Base-by-base conservation (phyloP, 2,888 invertebrate genomes). In the Deilephila elpenor region DNA sequence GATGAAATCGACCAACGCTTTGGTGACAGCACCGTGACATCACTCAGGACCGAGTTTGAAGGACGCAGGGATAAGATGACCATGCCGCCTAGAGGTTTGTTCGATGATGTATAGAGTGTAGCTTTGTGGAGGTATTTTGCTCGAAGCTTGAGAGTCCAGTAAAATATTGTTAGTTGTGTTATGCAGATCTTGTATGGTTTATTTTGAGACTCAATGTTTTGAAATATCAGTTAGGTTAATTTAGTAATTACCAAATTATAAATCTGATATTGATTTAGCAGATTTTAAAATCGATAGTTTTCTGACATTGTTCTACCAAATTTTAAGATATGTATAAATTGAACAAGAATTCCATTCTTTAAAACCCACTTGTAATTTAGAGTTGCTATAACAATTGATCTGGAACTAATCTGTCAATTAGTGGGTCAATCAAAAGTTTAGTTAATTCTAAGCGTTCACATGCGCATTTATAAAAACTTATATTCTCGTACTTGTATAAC, bases 21-120 rank as follows among this genome's bases (percentile, higher is more conserved):
- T 82, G 97, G 97, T 0, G 95, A 95, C 2, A 96, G 96, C 83
- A 96, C 96, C 0, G 91, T 96, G 73, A 88, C 91, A 0, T 80
- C 89, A 0, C 83, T 92, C 3, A 78, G 93, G 79, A 82, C 86
- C 0, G 91, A 92, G 62, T 85, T 82, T 20, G 89, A 90, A 1
- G 85, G 91, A 0, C 83, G 91, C 32, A 80, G 91, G 61, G 89
- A 89, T 71, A 95, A 96, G 77, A 95, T 96, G 81, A 96, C 96
- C 0, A 95, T 96, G 75, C 97, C 97, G 0, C 98, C 97, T 0
- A 95, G 96, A 78, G 97, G 97, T 14, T 95, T 98, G 75, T 98
- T 98, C 80, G 98, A 98, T 86, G 98, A 98, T 88, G 97, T 98
- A 75, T 98, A 90, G 79, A 74, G 60, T 70, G 51, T 17, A 8